Evolutionary conservation across 2,113 vertebrate species (phyloP).

Genomic region (Bettongia penicillata): DNA sequence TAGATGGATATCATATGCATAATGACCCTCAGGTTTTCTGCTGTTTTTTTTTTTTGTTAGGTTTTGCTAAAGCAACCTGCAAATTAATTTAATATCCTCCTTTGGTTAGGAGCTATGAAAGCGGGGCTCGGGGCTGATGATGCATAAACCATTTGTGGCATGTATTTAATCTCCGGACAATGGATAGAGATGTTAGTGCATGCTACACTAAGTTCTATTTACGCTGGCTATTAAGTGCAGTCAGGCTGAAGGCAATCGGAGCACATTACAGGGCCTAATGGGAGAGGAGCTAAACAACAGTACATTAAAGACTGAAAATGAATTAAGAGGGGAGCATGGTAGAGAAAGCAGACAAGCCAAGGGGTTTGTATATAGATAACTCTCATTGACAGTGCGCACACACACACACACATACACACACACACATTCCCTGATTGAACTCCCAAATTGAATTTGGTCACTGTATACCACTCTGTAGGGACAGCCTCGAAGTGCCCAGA

Average conservation of each 20-base stretch:
- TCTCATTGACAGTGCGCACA: conserved; percentile 85
- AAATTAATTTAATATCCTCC: conserved; percentile 94
- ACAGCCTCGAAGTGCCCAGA: conserved; percentile 64
- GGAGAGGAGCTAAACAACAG: conserved; percentile 91
- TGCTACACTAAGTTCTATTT: conserved; percentile 94
- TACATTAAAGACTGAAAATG: conserved; percentile 91
- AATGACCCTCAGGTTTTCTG: conserved; percentile 76
- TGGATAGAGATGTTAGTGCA: conserved; percentile 94
- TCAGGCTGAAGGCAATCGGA: conserved; percentile 91
- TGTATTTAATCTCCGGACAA: conserved; percentile 94
- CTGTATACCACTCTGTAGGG: conserved; percentile 78
- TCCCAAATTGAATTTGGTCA: conserved; percentile 82
- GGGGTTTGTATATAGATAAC: conserved; percentile 85
- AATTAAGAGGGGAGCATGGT: conserved; percentile 88
- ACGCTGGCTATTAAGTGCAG: conserved; percentile 93
- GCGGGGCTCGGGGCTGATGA: conserved; percentile 89
- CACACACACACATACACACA: conserved; percentile 75
- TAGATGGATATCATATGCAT: conserved; percentile 84
- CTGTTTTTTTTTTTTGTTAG: conserved; percentile 81
- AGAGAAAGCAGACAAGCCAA: conserved; percentile 86
- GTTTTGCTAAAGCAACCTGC: conserved; percentile 92
- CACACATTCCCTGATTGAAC: conserved; percentile 68
- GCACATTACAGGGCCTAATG: conserved; percentile 92
- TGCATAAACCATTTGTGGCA: conserved; percentile 92
- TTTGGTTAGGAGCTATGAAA: conserved; percentile 90